Evolutionary conservation across 2,113 vertebrate species (phyloP).

Genomic region (Platycercus adscitus): DNA sequence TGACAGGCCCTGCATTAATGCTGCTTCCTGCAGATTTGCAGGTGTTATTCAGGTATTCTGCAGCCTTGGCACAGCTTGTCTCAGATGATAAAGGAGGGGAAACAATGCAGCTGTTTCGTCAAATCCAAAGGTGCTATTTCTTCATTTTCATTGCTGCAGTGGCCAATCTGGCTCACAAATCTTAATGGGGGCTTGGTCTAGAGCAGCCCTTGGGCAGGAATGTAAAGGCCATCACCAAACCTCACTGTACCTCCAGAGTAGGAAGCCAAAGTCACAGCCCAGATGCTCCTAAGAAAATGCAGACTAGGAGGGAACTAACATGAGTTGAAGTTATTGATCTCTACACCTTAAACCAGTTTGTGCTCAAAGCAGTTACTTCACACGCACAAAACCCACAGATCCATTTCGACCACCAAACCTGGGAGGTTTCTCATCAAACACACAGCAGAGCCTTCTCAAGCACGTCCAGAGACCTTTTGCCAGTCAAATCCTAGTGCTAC

Average conservation of each 20-base stretch:
- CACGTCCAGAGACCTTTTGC: not conserved
- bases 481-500: fast-evolving
- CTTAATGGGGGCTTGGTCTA: not conserved
- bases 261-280: not conserved
- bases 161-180: not conserved
- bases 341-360: fast-evolving
- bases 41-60: not conserved
- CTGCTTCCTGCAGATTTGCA: not conserved
- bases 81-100: not conserved
- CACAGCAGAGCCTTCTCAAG: not conserved
- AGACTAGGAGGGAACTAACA: not conserved
- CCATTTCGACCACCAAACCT: no score
- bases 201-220: not conserved
- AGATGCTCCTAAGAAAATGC: not conserved
- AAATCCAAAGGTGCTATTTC: not conserved
- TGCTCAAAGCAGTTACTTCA: not conserved
- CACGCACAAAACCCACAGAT: not conserved
- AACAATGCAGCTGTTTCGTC: not conserved
- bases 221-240: not conserved
- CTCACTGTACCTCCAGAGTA: not conserved
- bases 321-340: not conserved
- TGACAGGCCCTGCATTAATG: not conserved
- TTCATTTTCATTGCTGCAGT: not conserved
- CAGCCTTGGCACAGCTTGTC: not conserved
- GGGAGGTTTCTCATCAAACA: not conserved